Base-by-base conservation (phyloP, 2,113 vertebrate genomes). In the Scomber japonicus region DNA sequence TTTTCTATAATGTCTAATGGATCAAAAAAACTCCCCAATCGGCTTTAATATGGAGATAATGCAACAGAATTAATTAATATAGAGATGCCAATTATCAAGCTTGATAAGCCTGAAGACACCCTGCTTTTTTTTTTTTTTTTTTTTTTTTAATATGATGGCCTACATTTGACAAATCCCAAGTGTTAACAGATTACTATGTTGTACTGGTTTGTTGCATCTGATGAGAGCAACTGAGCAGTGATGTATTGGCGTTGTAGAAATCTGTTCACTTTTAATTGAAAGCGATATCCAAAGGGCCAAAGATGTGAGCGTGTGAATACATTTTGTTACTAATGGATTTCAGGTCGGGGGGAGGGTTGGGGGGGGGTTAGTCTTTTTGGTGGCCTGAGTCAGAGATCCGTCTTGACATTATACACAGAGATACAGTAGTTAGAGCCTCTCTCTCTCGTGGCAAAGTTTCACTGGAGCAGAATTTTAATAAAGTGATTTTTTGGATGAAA, bases 401-500 rank as follows among this genome's bases (percentile, higher is more conserved):
- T 40, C 35, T 66, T 59, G 59, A 81, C 84, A 78, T 19, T 77
- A 80, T 78, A 19, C 46, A 35, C 64, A 71, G 48, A 71, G 78
- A 84, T 49, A 35, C 63, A 17, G 71, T 35, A 6, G 7, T 83
- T 68, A 51, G 53, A 85, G 71, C 76, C 24, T 2, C 24, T 27
- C 24, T 54, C 72, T 79, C 59, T 71, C 3, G 40, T 73, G 53
- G 82, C 57, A 72, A 67, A 66, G 67, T 88, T 81, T 84, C 65
- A 86, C 45, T 48, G 11, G 61, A 84, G 69, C 71, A 56, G 89
- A 86, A 86, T 86, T 86, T 83, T 82, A 87, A 84, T 87, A 69
- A 70, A 75, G 57, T 8, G 70, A 75, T 40, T 87, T 83, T 83
- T 27, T 27, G 14, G 35, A 91, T 88, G 75, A 91, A 93, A 92